Percentiles rank a stretch among this genome's conserved stretches.
phyloP scores from a whole-genome alignment of 2,888 invertebrate species.

The Cantharis lateralis region DNA sequence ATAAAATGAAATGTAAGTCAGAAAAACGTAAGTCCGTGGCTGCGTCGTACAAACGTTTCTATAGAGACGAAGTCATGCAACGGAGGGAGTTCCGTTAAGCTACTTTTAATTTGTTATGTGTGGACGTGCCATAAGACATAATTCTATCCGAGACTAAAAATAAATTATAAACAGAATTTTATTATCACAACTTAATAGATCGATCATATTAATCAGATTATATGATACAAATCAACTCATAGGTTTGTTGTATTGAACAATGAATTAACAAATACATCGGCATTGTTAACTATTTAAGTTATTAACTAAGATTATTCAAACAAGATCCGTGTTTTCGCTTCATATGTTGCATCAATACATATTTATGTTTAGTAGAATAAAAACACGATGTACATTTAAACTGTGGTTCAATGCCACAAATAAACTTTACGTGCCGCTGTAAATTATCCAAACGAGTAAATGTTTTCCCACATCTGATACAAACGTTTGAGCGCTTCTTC shows the following conservation, averaged over 20 bases:
- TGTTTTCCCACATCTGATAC: slow-evolving; percentile 29
- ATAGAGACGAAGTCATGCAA: no score
- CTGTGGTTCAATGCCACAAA: slow-evolving; percentile 45
- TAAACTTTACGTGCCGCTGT: slow-evolving; percentile 47
- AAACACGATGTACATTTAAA: slow-evolving; percentile 28
- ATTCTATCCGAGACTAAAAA: background rate
- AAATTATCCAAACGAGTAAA: slow-evolving; percentile 48
- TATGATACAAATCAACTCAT: background rate
- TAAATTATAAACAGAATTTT: background rate
- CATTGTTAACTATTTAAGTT: background rate
- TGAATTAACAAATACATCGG: background rate
- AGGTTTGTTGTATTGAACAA: background rate
- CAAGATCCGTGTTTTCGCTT: slow-evolving; percentile 18
- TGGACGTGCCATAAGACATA: background rate
- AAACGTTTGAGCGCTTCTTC: slow-evolving; percentile 4
- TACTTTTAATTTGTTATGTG: no score
- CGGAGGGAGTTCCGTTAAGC: no score
- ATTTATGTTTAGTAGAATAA: slow-evolving; percentile 33
- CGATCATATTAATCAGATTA: background rate
- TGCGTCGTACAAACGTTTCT: no score
- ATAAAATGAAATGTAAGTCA: no score
- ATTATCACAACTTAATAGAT: background rate
- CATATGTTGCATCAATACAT: slow-evolving; percentile 21
- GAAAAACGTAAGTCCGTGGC: no score
- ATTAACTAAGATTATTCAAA: background rate